Conservation (phyloP, 1,140 invertebrate species). For the Tetramorium simillimum region DNA sequence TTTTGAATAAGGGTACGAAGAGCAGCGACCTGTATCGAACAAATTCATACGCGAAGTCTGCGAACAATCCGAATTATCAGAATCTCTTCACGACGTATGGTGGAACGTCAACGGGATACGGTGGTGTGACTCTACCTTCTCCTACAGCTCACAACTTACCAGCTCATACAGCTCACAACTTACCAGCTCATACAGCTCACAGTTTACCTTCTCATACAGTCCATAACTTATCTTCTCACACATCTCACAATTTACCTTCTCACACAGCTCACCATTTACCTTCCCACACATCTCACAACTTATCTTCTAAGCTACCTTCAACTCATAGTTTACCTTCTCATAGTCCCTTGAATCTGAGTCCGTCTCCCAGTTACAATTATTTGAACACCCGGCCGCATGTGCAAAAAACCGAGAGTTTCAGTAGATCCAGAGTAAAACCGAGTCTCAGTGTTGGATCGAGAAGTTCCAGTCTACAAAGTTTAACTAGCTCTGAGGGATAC, state of each 20-base stretch:
- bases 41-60: conserved; percentile 80
- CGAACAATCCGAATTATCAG: conserved; percentile 84
- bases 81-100: conserved; percentile 86
- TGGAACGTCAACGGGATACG: conserved; percentile 88
- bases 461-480: conserved; percentile 85
- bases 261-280: conserved; percentile 77
- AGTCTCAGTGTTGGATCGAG: conserved; percentile 77
- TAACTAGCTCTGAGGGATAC: conserved; percentile 89
- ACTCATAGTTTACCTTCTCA: conserved; percentile 73
- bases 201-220: no score
- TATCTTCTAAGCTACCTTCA: conserved; percentile 78
- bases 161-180: conserved; percentile 72
- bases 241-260: conserved; percentile 78
- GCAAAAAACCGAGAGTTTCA: conserved; percentile 80
- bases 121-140: conserved; percentile 86
- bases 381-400: conserved; percentile 71
- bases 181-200: conserved; percentile 72
- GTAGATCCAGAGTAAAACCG: conserved; percentile 78
- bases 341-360: conserved; percentile 85
- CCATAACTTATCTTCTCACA: no score
- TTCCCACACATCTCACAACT: conserved; percentile 78
- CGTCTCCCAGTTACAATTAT: conserved; percentile 85
- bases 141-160: conserved; percentile 67
- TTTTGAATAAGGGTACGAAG: conserved; percentile 76
- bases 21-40: conserved; percentile 77